Conservation (phyloP, 2,113 vertebrate genomes). For the Cercocebus atys region DNA sequence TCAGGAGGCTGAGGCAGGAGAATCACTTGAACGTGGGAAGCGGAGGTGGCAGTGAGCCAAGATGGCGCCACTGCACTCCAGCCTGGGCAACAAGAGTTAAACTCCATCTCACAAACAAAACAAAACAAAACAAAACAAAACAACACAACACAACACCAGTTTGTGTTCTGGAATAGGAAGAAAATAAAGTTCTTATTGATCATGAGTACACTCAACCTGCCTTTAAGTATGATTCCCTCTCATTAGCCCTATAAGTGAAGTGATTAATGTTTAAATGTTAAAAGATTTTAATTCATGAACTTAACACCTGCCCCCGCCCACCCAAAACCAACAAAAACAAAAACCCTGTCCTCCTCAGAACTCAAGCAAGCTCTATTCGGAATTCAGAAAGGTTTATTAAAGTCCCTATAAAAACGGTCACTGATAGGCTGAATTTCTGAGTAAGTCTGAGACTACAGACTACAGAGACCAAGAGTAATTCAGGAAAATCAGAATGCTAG, state of each 20-base stretch:
- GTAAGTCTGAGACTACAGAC: background rate
- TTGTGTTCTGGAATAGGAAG: background rate
- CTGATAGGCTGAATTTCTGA: background rate
- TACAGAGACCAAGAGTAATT: background rate
- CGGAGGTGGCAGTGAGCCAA: too few relatives aligned
- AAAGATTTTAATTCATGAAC: too few relatives aligned
- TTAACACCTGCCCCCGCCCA: accelerated
- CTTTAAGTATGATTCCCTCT: background rate
- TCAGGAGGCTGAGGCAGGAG: too few relatives aligned
- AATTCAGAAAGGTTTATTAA: background rate
- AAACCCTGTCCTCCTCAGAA: too few relatives aligned
- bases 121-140: too few relatives aligned
- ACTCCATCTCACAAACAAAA: too few relatives aligned
- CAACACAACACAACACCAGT: too few relatives aligned
- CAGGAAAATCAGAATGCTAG: background rate
- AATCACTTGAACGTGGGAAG: too few relatives aligned
- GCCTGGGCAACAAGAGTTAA: too few relatives aligned
- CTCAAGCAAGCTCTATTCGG: too few relatives aligned
- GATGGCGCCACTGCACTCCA: too few relatives aligned
- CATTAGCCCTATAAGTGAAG: background rate
- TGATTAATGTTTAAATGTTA: background rate
- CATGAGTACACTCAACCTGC: background rate
- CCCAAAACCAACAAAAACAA: too few relatives aligned
- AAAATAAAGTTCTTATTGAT: background rate
- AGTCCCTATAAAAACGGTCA: background rate